Conservation (phyloP, 2,113 vertebrate genomes). For the Albula glossodonta region DNA sequence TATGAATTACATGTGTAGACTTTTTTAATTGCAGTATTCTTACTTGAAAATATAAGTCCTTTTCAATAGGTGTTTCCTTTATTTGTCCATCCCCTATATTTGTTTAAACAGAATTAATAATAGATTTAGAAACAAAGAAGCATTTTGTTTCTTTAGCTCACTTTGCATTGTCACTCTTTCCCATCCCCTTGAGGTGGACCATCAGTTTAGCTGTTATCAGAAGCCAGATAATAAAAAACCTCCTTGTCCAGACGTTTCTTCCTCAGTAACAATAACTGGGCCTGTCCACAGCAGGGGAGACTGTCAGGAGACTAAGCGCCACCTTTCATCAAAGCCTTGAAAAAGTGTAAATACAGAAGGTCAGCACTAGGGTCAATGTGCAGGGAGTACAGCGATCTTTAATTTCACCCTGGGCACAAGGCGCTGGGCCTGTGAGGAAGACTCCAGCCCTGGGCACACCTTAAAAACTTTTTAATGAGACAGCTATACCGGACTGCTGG, state of each 20-base stretch:
- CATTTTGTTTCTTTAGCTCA: background rate
- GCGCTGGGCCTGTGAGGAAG: conserved; percentile 40
- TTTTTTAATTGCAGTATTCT: no score
- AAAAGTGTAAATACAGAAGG: conserved; percentile 58
- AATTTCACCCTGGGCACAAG: conserved; percentile 42
- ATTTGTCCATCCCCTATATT: no score
- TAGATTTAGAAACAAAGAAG: no score
- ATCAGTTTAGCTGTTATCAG: conserved; percentile 20
- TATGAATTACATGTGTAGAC: no score
- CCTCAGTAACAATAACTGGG: conserved; percentile 9
- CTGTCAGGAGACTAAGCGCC: background rate
- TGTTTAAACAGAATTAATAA: no score
- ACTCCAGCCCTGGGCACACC: conserved; percentile 47
- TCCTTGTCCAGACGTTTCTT: background rate
- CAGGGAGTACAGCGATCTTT: conserved; percentile 50
- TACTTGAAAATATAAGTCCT: no score
- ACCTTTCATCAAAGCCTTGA: conserved; percentile 29
- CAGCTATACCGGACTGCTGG: conserved; percentile 50
- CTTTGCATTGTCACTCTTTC: background rate
- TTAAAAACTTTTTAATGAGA: conserved; percentile 73
- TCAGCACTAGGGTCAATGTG: conserved; percentile 54
- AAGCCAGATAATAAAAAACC: conserved; percentile 14
- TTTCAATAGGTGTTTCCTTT: no score
- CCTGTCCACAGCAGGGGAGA: background rate
- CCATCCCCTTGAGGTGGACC: conserved; percentile 14